These are phyloP conservation scores for Ischnura elegans DNA, from an alignment of 2,888 invertebrate genomes.

Conservation along the genomic window DNA sequence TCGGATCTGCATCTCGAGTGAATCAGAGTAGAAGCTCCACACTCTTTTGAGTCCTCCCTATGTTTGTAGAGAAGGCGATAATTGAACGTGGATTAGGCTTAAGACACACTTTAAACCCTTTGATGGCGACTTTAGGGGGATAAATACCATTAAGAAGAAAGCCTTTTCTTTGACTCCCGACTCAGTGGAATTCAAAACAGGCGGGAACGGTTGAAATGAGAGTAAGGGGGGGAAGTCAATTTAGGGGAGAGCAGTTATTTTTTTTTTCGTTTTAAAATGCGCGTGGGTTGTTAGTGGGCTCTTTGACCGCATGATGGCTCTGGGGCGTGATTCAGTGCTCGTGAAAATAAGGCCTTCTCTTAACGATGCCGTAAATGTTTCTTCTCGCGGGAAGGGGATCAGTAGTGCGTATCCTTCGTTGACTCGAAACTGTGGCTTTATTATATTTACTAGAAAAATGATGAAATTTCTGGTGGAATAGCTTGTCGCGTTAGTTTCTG, in stretches of 20 bases:
- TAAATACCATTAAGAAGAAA: background rate
- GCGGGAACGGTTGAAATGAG: background rate
- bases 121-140: background rate
- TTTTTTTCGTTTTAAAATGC: too few species aligned
- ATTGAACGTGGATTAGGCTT: background rate
- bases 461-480: background rate
- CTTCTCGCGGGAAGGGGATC: background rate
- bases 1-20: too few species aligned
- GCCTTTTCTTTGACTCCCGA: background rate
- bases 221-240: background rate
- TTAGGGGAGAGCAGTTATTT: background rate
- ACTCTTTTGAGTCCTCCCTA: too few species aligned
- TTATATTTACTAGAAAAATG: background rate
- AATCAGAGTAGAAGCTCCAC: too few species aligned
- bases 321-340: background rate
- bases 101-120: background rate
- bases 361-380: background rate
- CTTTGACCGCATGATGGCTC: constrained; percentile 11
- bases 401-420: background rate
- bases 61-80: background rate
- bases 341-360: background rate
- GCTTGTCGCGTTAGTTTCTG: background rate
- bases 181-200: background rate
- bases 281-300: constrained; percentile 2
- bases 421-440: background rate